Conservation (phyloP, 2,797 vertebrate genomes). For the Okamejei kenojei region DNA sequence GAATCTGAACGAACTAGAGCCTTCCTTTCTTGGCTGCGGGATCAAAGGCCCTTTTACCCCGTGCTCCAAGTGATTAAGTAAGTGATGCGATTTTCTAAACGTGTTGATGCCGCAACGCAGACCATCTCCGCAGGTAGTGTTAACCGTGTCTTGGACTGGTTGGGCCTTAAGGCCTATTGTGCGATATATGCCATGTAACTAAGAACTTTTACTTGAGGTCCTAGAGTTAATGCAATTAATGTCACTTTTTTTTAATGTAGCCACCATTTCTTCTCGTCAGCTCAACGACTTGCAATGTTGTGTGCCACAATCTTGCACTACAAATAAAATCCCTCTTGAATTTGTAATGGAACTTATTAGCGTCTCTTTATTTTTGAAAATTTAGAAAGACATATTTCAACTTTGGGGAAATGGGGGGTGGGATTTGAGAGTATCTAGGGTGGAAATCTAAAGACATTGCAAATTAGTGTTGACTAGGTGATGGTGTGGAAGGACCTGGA, state of each 20-base stretch:
- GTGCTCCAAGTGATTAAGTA: conserved; percentile 84
- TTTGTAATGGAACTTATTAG: background rate
- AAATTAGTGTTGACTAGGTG: too few species aligned
- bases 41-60: conserved; percentile 85
- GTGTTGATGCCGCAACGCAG: background rate
- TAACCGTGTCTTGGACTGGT: too few species aligned
- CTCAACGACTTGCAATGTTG: background rate
- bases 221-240: background rate
- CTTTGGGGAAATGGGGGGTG: too few species aligned
- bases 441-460: too few species aligned
- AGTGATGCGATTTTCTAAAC: conserved; percentile 43
- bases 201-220: too few species aligned
- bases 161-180: too few species aligned
- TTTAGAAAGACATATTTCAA: too few species aligned
- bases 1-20: conserved; percentile 77
- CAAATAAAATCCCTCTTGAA: background rate
- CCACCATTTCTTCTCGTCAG: background rate
- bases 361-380: background rate
- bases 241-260: too few species aligned
- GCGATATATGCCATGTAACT: too few species aligned
- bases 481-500: too few species aligned
- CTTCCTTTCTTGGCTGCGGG: conserved; percentile 84
- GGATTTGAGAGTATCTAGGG: too few species aligned
- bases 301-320: background rate
- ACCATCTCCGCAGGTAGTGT: background rate